These are phyloP conservation scores for Drosophila leontia DNA, from an alignment of 1,140 invertebrate species.

Conservation along the genomic window DNA sequence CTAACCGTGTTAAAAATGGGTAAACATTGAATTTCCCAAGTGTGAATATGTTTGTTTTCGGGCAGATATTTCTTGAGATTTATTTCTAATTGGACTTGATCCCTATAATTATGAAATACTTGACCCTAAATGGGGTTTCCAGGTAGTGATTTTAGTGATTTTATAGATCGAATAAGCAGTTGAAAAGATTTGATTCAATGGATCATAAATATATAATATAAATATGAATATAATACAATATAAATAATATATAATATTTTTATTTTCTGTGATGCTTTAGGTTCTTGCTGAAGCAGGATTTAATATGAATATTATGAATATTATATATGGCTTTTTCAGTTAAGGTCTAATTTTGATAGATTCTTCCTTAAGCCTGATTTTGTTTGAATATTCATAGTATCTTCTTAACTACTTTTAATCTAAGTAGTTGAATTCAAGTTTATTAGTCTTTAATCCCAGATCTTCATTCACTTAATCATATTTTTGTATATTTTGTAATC, in stretches of 20 bases:
- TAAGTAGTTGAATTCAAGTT: background rate
- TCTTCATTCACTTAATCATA: background rate
- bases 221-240: no score
- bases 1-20: background rate
- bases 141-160: no score
- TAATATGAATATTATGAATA: no score
- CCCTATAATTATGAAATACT: background rate
- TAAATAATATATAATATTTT: no score
- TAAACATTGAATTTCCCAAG: background rate
- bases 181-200: no score
- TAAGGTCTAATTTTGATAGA: background rate
- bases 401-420: background rate
- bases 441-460: background rate
- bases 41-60: slow-evolving; percentile 16
- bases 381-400: no score
- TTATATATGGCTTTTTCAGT: background rate
- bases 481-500: background rate
- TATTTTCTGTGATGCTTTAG: no score
- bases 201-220: no score
- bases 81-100: slow-evolving; percentile 4
- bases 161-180: background rate
- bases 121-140: background rate
- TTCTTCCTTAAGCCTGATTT: no score
- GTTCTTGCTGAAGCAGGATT: no score
- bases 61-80: background rate